Percentiles rank a stretch among this genome's conserved stretches.
Conservation (phyloP, 1,140 invertebrate genomes). For the Drosophila repletoides region DNA sequence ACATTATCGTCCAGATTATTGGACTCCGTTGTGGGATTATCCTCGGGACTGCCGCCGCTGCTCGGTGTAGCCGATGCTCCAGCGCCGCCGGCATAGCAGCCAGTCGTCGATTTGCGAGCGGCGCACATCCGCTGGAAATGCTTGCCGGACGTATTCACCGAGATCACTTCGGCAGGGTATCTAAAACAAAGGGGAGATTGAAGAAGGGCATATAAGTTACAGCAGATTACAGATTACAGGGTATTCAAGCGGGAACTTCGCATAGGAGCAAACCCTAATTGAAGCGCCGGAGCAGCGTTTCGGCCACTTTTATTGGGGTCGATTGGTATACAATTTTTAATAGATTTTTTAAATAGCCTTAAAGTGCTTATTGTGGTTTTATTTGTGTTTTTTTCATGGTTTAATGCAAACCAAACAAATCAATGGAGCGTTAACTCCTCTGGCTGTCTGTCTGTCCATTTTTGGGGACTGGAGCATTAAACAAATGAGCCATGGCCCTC, state of each 20-base stretch:
- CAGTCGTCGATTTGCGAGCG: slow-evolving; percentile 89
- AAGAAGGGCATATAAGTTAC: not conserved
- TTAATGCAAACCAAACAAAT: slow-evolving; percentile 58
- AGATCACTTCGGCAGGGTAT: slow-evolving; percentile 93
- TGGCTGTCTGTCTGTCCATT: slow-evolving; percentile 32
- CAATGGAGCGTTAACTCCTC: slow-evolving; percentile 57
- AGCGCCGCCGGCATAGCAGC: slow-evolving; percentile 57
- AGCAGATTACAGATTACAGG: no score
- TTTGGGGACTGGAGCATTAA: slow-evolving; percentile 33
- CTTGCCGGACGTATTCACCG: slow-evolving; percentile 92
- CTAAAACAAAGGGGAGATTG: slow-evolving; percentile 82
- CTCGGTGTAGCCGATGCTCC: slow-evolving; percentile 73
- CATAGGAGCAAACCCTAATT: no score
- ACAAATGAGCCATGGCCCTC: slow-evolving; percentile 66
- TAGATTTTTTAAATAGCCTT: no score
- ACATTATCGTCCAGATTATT: slow-evolving; percentile 82
- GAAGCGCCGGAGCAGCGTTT: no score
- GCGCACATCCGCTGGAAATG: slow-evolving; percentile 93
- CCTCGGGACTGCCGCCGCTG: slow-evolving; percentile 82
- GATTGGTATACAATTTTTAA: not conserved
- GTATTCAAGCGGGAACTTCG: no score
- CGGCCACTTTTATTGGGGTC: slow-evolving; percentile 11
- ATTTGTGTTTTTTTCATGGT: slow-evolving; percentile 42
- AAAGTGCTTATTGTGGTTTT: slow-evolving; percentile 63
- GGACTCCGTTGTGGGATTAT: slow-evolving; percentile 71